Evolutionary conservation across 2,888 invertebrate genomes (phyloP), one percentile per base, ranked within the genome.

Genomic region (Tetanocera ferruginea): DNA sequence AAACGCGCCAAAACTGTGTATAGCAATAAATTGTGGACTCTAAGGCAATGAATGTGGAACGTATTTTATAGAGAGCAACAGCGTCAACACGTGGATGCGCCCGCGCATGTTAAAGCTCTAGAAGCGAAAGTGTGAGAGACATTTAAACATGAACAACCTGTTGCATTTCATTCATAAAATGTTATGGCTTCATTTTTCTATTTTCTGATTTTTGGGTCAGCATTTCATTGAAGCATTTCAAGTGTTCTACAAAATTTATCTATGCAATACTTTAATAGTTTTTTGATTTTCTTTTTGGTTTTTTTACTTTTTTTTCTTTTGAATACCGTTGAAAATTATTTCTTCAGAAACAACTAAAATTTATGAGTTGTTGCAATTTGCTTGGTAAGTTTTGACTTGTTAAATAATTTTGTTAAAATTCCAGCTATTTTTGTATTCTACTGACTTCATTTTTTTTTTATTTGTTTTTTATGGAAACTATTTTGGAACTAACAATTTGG

Each of bases 101-200:
- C 2, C 19, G 52, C 17, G 51, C 49, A 34, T n/a, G 69, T 52
- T 17, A 6, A 28, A 23, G 28, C 14, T 17, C 5, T 14, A 49
- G 28, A 28, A 28, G 17, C 11, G 9, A 19, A 23, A 11, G 34
- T 9, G 0, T n/a, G 14, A 19, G 17, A 14, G 19, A n/a, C 5
- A 70, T 34, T 52, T 31, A 70, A 70, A 70, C 69, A 70, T 11
- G 28, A 69, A 34, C 43, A 25, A 69, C 69, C 51, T 69, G 69
- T 69, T 52, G 69, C 23, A 25, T 69, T 28, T 25, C 69, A 69
- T 69, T 69, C 28, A 69, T 69, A 60, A 60, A 60, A 5, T 60
- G 2, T 55, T 14, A 43, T 14, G 5, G 19, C 17, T 6, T 57
- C 5, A 57, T 57, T 57, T 52, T 52, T 52, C 2, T 55, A 1